These are phyloP conservation scores for Cynodonichthys magdalenae DNA, from an alignment of 2,797 vertebrate genomes.

Conservation along the genomic window DNA sequence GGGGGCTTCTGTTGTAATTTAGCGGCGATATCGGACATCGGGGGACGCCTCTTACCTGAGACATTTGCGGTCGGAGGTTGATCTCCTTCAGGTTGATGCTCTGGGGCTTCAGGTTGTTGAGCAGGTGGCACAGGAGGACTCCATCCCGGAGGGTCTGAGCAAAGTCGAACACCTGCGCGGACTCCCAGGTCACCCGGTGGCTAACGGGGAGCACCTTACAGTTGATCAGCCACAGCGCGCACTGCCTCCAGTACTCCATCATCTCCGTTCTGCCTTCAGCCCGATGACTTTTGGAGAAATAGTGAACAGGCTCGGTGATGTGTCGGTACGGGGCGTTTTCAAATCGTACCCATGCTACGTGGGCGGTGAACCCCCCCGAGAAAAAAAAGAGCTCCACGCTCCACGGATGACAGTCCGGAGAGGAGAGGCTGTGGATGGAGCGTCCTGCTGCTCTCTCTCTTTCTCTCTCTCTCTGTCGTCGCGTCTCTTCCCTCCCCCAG, in stretches of 20 bases:
- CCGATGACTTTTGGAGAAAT: conserved; percentile 1
- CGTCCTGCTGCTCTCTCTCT: conserved; percentile 28
- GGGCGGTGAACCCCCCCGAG: not conserved
- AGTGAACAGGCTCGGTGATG: no score
- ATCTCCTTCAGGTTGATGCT: conserved; percentile 96
- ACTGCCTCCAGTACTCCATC: conserved; percentile 97
- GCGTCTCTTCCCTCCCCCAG: conserved; percentile 57
- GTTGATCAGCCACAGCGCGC: conserved; percentile 93
- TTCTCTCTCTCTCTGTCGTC: conserved; percentile 14
- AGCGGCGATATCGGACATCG: not conserved
- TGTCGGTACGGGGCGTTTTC: not conserved
- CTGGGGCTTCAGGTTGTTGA: conserved; percentile 91
- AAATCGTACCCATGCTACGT: conserved; percentile 54
- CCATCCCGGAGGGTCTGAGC: conserved; percentile 96
- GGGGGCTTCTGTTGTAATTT: conserved; percentile 8
- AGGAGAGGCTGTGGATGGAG: conserved; percentile 60
- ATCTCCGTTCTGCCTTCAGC: conserved; percentile 35
- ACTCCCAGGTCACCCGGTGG: conserved; percentile 95
- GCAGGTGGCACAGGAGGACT: conserved; percentile 94
- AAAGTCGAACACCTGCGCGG: conserved; percentile 94
- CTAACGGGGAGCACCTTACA: conserved; percentile 93
- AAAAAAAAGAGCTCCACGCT: conserved; percentile 39
- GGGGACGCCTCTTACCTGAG: conserved; percentile 84
- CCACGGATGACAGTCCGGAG: conserved; percentile 56
- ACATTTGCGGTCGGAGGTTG: conserved; percentile 96